Evolutionary conservation across 1,140 invertebrate genomes (phyloP), one percentile per base, ranked within the genome.

Genomic region (Cotesia vestalis): DNA sequence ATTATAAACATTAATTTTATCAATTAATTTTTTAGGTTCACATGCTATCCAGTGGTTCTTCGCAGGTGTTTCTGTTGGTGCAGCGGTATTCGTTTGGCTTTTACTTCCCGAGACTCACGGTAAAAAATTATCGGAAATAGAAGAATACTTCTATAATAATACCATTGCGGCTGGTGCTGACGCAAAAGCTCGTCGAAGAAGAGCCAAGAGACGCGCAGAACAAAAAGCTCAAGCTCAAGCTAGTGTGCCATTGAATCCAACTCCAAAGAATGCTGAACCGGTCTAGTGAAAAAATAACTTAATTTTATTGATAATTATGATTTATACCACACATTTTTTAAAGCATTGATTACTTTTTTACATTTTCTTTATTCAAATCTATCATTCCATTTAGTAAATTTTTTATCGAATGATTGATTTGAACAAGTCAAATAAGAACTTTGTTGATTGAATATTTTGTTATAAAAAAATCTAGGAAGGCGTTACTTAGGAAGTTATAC

Each of bases 51-150:
- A 92, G 76, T 92, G 90, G 88, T 88, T 93, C 69, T 95, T 94
- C 81, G 88, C 92, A 3, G 88, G 86, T 0, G 80, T 93, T 57
- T 90, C 91, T 0, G 72, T 92, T 1, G 74, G 89, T 0, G 88
- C 90, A 2, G 78, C 87, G 0, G 75, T 90, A 2, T 92, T 91
- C 77, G 89, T 90, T 5, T 89, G 88, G 71, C 77, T 92, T 8
- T 86, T 91, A 76, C 82, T 94, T 11, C 92, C 92, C 0, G 93
- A 94, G 83, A 94, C 93, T 0, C 92, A 93, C 79, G 89, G 88
- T 11, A 92, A 90, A 78, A 90, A 90, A 68, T 81, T 93, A 1
- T 89, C 88, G 2, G 91, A 94, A 77, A 93, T 94, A 72, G 88
- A 91, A 73, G 85, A 88, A n/a, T 90, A 91, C 76, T 91, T 90